Conservation (phyloP, 2,797 vertebrate genomes). For the Tachyglossus aculeatus region DNA sequence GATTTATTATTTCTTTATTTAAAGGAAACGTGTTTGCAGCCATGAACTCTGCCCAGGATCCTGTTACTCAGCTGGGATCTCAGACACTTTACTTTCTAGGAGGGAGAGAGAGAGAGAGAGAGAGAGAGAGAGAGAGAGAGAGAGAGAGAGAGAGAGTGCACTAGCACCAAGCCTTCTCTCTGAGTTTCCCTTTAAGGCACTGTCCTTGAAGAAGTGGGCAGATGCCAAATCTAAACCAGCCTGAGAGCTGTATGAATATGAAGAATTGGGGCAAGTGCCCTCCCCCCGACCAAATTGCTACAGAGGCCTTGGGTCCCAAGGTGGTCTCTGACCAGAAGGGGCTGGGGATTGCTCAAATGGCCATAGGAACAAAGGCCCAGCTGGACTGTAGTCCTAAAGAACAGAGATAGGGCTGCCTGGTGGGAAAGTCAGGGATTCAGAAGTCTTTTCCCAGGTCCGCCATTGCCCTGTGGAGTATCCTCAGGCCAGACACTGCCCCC, state of each 20-base stretch:
- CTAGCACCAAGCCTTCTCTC: not conserved
- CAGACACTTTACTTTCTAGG: not conserved
- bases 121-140: not conserved
- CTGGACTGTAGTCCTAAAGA: too few species aligned
- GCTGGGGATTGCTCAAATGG: too few species aligned
- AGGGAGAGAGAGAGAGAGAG: not conserved
- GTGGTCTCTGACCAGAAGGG: too few species aligned
- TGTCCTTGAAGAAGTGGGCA: not conserved
- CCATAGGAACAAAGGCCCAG: too few species aligned
- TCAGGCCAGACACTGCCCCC: too few species aligned
- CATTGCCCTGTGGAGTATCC: too few species aligned
- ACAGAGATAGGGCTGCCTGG: too few species aligned
- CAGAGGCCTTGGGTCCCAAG: too few species aligned
- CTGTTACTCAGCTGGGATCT: not conserved
- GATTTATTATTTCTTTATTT: not conserved
- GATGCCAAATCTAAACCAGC: conserved; percentile 41
- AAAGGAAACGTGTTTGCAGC: not conserved
- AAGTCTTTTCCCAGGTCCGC: too few species aligned
- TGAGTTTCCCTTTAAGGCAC: conserved; percentile 1
- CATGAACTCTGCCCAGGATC: not conserved
- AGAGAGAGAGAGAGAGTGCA: not conserved
- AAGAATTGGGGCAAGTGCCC: conserved; percentile 47
- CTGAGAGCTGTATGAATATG: conserved; percentile 39
- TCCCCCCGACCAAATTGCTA: too few species aligned
- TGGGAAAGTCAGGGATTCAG: too few species aligned